Base-by-base conservation (phyloP, 1,140 invertebrate genomes). In the Drosophila miranda region DNA sequence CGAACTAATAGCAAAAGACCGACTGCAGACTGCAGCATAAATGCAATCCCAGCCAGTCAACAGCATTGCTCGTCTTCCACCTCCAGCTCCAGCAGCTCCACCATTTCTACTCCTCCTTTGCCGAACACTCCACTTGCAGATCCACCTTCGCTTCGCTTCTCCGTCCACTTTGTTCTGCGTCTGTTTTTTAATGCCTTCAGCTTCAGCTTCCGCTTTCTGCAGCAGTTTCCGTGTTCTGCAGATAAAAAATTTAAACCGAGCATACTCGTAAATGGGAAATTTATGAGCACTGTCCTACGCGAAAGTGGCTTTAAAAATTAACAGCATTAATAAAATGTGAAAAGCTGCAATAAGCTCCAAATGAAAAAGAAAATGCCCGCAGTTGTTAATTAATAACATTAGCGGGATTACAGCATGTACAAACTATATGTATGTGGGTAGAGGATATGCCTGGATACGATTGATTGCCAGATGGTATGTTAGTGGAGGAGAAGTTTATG, bases 291-390 rank as follows among this genome's bases (percentile, higher is more conserved):
- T 57, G 49, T 41, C 8, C 50, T 44, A 0, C 51, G 62, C 41
- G 62, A 69, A 76, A 72, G 71, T 75, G 62, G 76, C 79, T 83
- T 83, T 83, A 73, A 84, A 84, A 83, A 84, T 83, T 78, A 84
- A 79, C 72, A 30, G 46, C 62, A 68, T 68, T 66, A 72, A 83
- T 76, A 75, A 83, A 62, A 55, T 58, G 51, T 4, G 51, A 60
- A 42, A 42, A 42, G 53, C 34, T 19, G 26, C 28, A 48, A 42
- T 55, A 46, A 56, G 16, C n/a, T 14, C 5, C 42, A 73, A 73
- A 73, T 52, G 55, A n/a, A 49, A 63, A 51, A 23, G 45, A 28
- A 54, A 61, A 23, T 54, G 26, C 49, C 51, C 52, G 52, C 51
- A 52, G 38, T 41, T 26, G 45, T 56, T 52, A 62, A 73, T 73